phyloP scores from a whole-genome alignment of 2,888 invertebrate species.

The Pyralis farinalis region DNA sequence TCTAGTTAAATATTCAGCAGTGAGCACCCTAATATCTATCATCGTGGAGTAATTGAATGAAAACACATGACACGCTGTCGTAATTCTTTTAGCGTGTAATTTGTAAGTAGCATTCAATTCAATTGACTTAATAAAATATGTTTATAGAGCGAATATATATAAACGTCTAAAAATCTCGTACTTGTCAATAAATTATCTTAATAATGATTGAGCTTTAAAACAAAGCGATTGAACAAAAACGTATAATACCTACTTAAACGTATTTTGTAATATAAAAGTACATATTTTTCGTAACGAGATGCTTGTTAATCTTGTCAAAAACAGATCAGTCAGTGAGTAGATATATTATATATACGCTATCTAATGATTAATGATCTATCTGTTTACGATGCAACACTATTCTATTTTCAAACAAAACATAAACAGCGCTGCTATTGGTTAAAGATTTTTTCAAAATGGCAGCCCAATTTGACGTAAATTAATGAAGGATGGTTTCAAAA shows the following conservation, averaged over 20 bases:
- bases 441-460: conserved; percentile 60
- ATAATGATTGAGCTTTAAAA: neutral
- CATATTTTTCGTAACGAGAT: neutral
- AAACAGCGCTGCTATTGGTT: conserved; percentile 53
- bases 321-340: conserved; percentile 17
- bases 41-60: neutral
- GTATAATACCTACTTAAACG: no score
- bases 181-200: neutral
- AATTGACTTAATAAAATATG: no score
- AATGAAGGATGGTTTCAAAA: conserved; percentile 52
- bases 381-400: conserved; percentile 45
- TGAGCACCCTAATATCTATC: neutral
- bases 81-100: conserved; percentile 1
- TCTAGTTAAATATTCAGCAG: neutral
- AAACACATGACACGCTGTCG: neutral
- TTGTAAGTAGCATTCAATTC: neutral
- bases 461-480: conserved; percentile 69
- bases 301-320: neutral
- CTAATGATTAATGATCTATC: conserved; percentile 67
- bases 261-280: neutral
- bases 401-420: conserved; percentile 66
- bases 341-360: conserved; percentile 36
- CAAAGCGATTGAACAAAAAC: no score
- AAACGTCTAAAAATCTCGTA: no score
- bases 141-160: neutral